A percentile compares a stretch with the other conserved stretches of the same genome.
phyloP scores from a whole-genome alignment of 2,888 invertebrate species.

The Furcula furcula region DNA sequence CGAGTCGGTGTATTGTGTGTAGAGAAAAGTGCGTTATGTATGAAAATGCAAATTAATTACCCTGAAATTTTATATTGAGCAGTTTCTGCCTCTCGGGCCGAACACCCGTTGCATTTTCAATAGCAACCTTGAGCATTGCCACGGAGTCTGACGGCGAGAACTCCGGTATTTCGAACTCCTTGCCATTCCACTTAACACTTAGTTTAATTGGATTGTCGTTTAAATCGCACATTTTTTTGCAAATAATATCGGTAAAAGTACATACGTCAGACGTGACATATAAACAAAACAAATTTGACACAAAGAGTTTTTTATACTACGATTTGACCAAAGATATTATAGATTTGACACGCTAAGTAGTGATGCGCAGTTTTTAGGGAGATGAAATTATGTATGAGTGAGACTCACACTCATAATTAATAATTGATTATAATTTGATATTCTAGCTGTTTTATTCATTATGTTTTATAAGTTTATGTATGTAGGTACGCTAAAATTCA shows the following conservation, averaged over 20 bases:
- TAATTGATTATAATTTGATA: too few species aligned
- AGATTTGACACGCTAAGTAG: too few species aligned
- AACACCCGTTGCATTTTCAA: conserved; percentile 94
- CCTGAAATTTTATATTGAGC: conserved; percentile 95
- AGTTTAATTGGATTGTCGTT: conserved; percentile 78
- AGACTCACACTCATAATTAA: too few species aligned
- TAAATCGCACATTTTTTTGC: conserved; percentile 76
- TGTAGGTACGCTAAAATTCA: too few species aligned
- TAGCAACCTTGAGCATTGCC: conserved; percentile 90
- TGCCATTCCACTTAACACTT: conserved; percentile 96
- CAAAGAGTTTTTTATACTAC: too few species aligned
- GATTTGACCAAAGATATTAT: too few species aligned
- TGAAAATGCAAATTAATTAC: conserved; percentile 67
- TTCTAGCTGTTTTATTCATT: too few species aligned
- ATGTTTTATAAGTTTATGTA: too few species aligned
- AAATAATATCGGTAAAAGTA: conserved; percentile 35
- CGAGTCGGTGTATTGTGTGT: not conserved
- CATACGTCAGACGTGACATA: conserved; percentile 54
- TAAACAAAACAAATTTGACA: conserved; percentile 56
- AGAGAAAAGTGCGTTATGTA: not conserved
- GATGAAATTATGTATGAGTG: too few species aligned
- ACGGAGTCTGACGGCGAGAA: conserved; percentile 90
- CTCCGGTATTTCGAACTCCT: conserved; percentile 90
- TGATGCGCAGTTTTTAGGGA: too few species aligned
- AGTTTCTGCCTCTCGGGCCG: conserved; percentile 96